Base-by-base conservation (phyloP, 2,888 invertebrate genomes). In the Diplazon laetatorius region DNA sequence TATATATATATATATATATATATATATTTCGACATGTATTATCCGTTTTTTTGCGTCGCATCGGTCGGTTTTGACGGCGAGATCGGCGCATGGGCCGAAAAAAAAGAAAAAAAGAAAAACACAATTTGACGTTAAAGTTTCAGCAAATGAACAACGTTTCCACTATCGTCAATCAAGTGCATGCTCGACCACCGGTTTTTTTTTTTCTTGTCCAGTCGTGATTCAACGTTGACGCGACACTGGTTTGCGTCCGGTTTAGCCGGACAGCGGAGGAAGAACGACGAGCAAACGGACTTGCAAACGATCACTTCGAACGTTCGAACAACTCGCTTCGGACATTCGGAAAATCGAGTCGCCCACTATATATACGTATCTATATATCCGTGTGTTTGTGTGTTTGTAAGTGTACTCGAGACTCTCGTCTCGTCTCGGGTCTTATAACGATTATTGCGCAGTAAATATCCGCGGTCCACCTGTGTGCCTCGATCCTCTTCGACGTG, bases 371-470 rank as follows among this genome's bases (percentile, higher is more conserved):
- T 62, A 48, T 59, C 60, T 69, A 62, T 55, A n/a, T n/a, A n/a
- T n/a, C n/a, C n/a, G n/a, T n/a, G n/a, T n/a, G n/a, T n/a, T n/a
- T n/a, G n/a, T n/a, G n/a, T n/a, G n/a, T n/a, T n/a, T n/a, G n/a
- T n/a, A n/a, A n/a, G n/a, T n/a, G n/a, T 62, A n/a, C 62, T 55
- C 71, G 46, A 55, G 80, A 76, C 78, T 82, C 81, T 82, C 80
- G 81, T 82, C 81, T 82, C 80, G 81, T 84, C 80, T 82, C 80
- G 82, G 78, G 79, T 82, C 84, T n/a, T n/a, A n/a, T 85, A 87
- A 87, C 87, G 87, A 87, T 87, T 87, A 86, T 87, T 85, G 86
- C 82, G 82, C 85, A 82, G 84, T 87, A 87, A 87, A 87, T 85
- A 86, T 84, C 82, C 72, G 50, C 76, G 82, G 83, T 86, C 82